Conservation (phyloP, 1,140 invertebrate genomes). For the Solen grandis region DNA sequence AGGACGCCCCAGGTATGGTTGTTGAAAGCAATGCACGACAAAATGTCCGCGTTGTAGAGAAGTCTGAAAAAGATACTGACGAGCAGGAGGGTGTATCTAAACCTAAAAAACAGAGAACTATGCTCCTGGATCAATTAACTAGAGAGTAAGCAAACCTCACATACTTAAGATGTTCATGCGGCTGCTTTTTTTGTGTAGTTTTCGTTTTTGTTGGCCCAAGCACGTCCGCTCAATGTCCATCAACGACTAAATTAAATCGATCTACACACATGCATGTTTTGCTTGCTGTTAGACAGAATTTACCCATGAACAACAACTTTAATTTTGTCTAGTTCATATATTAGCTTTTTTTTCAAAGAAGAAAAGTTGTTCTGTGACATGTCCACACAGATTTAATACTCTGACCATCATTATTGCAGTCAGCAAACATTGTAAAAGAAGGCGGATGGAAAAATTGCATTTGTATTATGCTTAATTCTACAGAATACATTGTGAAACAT, state of each 20-base stretch:
- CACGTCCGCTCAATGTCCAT: background rate
- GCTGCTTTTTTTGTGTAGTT: background rate
- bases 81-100: background rate
- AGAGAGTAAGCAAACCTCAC: conserved; percentile 22
- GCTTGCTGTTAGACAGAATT: background rate
- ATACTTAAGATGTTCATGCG: background rate
- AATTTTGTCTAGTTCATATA: background rate
- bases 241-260: background rate
- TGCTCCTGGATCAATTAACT: conserved; percentile 27
- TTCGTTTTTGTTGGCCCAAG: background rate
- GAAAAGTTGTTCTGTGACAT: background rate
- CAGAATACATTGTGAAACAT: too few relatives aligned
- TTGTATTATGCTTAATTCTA: too few relatives aligned
- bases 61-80: too few relatives aligned
- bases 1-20: too few relatives aligned
- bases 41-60: too few relatives aligned
- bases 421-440: background rate
- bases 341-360: background rate
- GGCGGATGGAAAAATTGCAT: too few relatives aligned
- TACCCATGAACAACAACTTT: background rate
- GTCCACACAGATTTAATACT: background rate
- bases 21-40: too few relatives aligned
- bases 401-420: background rate
- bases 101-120: conserved; percentile 34
- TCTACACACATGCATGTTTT: background rate